These are phyloP conservation scores for Holothuria scabra DNA, from an alignment of 53 echinoderm and acorn worm genomes.

Conservation along the genomic window DNA sequence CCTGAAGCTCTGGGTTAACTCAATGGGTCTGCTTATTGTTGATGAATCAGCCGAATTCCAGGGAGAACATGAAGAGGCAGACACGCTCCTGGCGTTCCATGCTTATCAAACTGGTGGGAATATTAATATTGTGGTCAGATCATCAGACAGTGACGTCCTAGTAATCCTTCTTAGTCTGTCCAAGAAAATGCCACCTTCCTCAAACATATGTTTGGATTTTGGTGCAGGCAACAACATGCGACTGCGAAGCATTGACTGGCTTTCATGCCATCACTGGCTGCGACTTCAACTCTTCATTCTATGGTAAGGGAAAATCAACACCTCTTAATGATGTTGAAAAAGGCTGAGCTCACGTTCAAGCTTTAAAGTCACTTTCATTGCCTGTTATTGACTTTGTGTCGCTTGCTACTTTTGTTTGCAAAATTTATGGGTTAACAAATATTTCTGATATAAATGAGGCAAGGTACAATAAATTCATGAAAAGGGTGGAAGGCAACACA, in stretches of 20 bases:
- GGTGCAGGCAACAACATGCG: constrained; percentile 59
- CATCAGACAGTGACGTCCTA: constrained; percentile 45
- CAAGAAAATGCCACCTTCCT: background rate
- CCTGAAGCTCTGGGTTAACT: constrained; percentile 16
- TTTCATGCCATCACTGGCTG: constrained; percentile 57
- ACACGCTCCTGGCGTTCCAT: constrained; percentile 56
- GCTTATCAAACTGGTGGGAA: constrained; percentile 21
- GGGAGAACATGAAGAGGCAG: constrained; percentile 42
- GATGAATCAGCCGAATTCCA: constrained; percentile 44
- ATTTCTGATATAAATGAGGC: constrained; percentile 42
- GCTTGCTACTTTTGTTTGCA: constrained; percentile 51
- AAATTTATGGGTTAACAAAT: constrained; percentile 39
- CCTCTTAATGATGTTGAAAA: constrained; percentile 43
- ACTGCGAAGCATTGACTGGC: constrained; percentile 49
- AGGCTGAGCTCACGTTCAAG: constrained; percentile 5
- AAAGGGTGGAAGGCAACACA: constrained; percentile 5
- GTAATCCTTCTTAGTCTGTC: constrained; percentile 3
- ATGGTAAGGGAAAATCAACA: constrained; percentile 47
- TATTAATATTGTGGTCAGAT: constrained; percentile 48
- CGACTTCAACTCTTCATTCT: constrained; percentile 67
- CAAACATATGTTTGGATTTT: constrained; percentile 43
- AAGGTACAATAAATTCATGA: constrained; percentile 33
- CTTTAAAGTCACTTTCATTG: constrained; percentile 22
- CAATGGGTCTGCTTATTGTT: background rate
- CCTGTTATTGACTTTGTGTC: background rate